A percentile compares a stretch with the other conserved stretches of the same genome.
Evolutionary conservation across 2,113 vertebrate species (phyloP).

Genomic region (Cyanoramphus novaezelandiae): DNA sequence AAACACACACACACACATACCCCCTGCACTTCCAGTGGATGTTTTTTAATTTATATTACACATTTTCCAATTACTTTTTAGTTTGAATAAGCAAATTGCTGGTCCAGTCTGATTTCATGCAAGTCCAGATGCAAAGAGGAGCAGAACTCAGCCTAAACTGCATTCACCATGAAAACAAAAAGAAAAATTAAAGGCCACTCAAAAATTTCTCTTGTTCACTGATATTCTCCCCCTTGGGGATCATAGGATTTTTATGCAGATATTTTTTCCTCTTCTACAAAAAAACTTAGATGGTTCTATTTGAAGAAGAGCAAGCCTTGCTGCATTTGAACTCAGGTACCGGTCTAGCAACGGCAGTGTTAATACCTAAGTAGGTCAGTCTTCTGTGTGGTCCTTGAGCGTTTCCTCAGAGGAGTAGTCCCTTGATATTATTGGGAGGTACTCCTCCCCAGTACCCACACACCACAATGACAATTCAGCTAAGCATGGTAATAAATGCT

Average conservation of each 20-base stretch:
- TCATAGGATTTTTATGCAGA: neutral
- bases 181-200: neutral
- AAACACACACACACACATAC: fast-evolving
- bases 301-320: neutral
- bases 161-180: neutral
- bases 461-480: conserved; percentile 18
- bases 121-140: neutral
- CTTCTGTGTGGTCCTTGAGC: conserved; percentile 18
- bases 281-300: neutral
- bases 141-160: neutral
- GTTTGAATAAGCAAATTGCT: neutral
- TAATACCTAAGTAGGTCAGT: conserved; percentile 46
- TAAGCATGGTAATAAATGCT: neutral
- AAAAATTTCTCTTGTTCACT: neutral
- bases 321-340: neutral
- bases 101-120: neutral
- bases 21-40: neutral
- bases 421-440: conserved; percentile 47
- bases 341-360: neutral
- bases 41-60: neutral
- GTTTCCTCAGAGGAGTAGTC: conserved; percentile 13
- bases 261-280: neutral
- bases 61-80: neutral
- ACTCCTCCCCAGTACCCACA: conserved; percentile 28
- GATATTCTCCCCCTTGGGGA: neutral